Percentiles rank a stretch among this genome's conserved stretches.
Evolutionary conservation across 2,113 vertebrate genomes (phyloP).

Genomic region (Lepus europaeus): DNA sequence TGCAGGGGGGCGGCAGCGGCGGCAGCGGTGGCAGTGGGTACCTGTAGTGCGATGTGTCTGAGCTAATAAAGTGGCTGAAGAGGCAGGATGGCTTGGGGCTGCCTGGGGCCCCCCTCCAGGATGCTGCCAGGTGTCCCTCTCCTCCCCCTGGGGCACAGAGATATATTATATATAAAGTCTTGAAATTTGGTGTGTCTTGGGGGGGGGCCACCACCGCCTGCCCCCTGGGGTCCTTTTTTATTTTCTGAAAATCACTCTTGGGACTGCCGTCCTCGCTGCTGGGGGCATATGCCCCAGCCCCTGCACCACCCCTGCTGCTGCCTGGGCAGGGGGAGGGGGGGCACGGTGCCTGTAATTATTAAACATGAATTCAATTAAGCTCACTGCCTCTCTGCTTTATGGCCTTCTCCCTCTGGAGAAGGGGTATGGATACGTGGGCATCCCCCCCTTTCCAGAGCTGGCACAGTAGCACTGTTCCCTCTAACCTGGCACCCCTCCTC

Average conservation of each 20-base stretch:
- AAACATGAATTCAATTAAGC: conserved; percentile 86
- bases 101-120: conserved; percentile 80
- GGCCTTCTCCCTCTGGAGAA: conserved; percentile 48
- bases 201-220: conserved; percentile 74
- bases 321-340: conserved; percentile 84
- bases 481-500: conserved; percentile 12
- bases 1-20: conserved; percentile 71
- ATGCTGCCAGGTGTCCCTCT: conserved; percentile 80
- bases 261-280: conserved; percentile 85
- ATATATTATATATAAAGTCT: conserved; percentile 86
- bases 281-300: conserved; percentile 85
- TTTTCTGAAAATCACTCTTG: conserved; percentile 85
- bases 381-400: conserved; percentile 75
- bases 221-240: conserved; percentile 83
- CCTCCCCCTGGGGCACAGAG: conserved; percentile 80
- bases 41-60: conserved; percentile 83
- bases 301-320: conserved; percentile 84
- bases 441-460: conserved; percentile 55
- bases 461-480: neutral
- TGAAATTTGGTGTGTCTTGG: conserved; percentile 85
- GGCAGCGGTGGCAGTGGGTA: conserved; percentile 78
- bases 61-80: conserved; percentile 85
- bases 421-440: conserved; percentile 14
- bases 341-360: conserved; percentile 86
- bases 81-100: conserved; percentile 83